phyloP scores from a whole-genome alignment of 1,140 invertebrate species.

The Trigoniulus corallinus region DNA sequence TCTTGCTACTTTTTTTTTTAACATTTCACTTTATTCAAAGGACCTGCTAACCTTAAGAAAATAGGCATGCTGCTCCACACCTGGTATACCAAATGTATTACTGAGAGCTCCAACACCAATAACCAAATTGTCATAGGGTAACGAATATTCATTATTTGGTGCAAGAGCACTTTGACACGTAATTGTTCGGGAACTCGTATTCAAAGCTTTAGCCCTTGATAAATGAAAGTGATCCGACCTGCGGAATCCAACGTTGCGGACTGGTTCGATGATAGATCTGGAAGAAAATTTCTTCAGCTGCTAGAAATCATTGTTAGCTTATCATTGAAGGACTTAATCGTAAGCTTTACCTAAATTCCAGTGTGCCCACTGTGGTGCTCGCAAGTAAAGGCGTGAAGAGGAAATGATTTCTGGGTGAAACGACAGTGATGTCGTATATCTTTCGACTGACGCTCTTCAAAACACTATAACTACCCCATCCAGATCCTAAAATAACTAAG shows the following conservation, averaged over 20 bases:
- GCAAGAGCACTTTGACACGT: constrained; percentile 2
- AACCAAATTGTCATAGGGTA: constrained; percentile 26
- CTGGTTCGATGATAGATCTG: constrained; percentile 30
- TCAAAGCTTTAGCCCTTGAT: constrained; percentile 20
- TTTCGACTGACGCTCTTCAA: constrained; percentile 23
- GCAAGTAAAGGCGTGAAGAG: constrained; percentile 15
- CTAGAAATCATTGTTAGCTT: no score
- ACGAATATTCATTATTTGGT: constrained; percentile 16
- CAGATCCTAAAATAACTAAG: constrained; percentile 16
- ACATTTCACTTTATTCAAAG: not conserved
- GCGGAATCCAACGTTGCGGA: constrained; percentile 25
- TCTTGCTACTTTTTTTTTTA: constrained; percentile 25
- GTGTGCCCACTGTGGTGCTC: constrained; percentile 15
- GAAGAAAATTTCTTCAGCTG: constrained; percentile 7
- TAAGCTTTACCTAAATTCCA: constrained; percentile 11
- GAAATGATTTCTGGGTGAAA: constrained; percentile 15
- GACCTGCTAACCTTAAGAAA: constrained; percentile 16
- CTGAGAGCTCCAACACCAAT: constrained; percentile 27
- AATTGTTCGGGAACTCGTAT: constrained; percentile 8
- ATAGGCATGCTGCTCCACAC: constrained; percentile 26
- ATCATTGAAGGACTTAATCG: no score
- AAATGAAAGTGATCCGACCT: constrained; percentile 25
- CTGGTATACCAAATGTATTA: constrained; percentile 28
- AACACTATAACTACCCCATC: constrained; percentile 28
- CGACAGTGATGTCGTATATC: constrained; percentile 23